Conservation (phyloP, 2,113 vertebrate species). For the Catharus bicknelli region DNA sequence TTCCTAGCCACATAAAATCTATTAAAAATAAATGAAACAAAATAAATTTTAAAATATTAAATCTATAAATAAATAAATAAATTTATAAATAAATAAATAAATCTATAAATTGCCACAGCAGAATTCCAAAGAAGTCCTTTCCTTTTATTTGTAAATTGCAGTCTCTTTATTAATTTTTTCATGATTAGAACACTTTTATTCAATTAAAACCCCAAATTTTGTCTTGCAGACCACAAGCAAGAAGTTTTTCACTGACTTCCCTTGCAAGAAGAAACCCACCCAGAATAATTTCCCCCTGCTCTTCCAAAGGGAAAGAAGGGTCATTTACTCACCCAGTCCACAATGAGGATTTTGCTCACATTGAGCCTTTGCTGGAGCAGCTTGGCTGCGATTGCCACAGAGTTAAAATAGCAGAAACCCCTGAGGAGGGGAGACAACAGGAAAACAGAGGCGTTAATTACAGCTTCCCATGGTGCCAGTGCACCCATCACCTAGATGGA, state of each 20-base stretch:
- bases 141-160: not conserved
- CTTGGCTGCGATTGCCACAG: slow-evolving; percentile 93
- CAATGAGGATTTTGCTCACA: slow-evolving; percentile 95
- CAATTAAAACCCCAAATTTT: not conserved
- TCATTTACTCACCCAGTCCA: slow-evolving; percentile 93
- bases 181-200: not conserved
- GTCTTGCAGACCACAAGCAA: not conserved
- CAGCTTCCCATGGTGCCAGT: not conserved
- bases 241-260: not conserved
- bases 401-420: slow-evolving; percentile 99
- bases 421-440: slow-evolving; percentile 66
- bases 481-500: not conserved
- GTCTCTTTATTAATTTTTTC: not conserved
- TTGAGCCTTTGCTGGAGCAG: slow-evolving; percentile 93
- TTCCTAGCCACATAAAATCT: not conserved
- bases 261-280: not conserved
- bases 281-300: not conserved
- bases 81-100: not conserved
- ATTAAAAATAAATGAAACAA: not conserved
- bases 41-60: no score
- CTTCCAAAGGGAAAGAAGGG: not conserved
- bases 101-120: not conserved
- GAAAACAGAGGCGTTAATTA: not conserved
- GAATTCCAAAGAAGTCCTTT: not conserved
- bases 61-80: no score